Percentiles rank a stretch among this genome's conserved stretches.
Evolutionary conservation across 2,797 vertebrate genomes (phyloP).

Genomic region (Betta splendens): DNA sequence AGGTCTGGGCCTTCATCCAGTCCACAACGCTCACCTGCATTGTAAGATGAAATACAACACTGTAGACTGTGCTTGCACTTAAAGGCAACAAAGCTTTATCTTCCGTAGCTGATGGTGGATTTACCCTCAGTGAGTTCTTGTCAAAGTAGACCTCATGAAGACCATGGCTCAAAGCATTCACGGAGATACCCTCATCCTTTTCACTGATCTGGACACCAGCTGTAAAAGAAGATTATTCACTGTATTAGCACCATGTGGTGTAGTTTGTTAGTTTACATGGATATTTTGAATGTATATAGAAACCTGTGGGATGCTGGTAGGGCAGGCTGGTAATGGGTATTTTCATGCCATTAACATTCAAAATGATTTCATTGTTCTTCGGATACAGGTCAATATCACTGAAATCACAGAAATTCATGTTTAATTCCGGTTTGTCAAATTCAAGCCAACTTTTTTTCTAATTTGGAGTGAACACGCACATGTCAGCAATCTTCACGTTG

Average conservation of each 20-base stretch:
- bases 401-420: conserved; percentile 26
- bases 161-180: conserved; percentile 75
- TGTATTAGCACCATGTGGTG: too few relatives aligned
- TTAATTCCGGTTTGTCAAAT: neutral
- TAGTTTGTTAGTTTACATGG: too few relatives aligned
- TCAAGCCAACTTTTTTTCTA: neutral
- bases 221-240: conserved; percentile 44
- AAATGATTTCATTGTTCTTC: conserved; percentile 48
- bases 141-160: conserved; percentile 81
- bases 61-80: neutral
- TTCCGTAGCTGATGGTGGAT: neutral
- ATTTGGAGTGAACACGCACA: conserved; percentile 68
- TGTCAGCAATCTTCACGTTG: conserved; percentile 75
- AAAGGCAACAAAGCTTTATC: too few relatives aligned
- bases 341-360: conserved; percentile 80
- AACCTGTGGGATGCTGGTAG: conserved; percentile 72
- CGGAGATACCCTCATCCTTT: conserved; percentile 69
- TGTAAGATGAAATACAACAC: conserved; percentile 1
- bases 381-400: conserved; percentile 82
- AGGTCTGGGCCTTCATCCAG: conserved; percentile 86
- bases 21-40: conserved; percentile 78
- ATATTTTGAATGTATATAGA: neutral
- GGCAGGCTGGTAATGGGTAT: conserved; percentile 63
- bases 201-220: conserved; percentile 68
- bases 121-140: conserved; percentile 71